A percentile compares a stretch with the other conserved stretches of the same genome.
phyloP scores from a whole-genome alignment of 2,113 vertebrate genomes.

The Anoura caudifer region DNA sequence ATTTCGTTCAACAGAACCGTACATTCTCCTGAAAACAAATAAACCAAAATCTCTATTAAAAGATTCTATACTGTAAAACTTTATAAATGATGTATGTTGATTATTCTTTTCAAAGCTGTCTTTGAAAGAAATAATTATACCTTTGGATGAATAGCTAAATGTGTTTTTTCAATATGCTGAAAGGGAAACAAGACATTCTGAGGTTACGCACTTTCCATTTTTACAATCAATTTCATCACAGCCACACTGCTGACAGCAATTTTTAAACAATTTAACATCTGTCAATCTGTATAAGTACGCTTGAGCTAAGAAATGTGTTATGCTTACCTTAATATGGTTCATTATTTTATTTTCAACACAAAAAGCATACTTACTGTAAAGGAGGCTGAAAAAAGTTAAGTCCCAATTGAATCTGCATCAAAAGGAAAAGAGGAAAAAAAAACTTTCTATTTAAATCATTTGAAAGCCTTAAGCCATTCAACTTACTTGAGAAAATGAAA shows the following conservation, averaged over 20 bases:
- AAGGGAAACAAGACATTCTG: slow-evolving; percentile 26
- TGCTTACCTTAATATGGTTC: not conserved
- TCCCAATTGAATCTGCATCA: slow-evolving; percentile 39
- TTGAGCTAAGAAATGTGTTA: not conserved
- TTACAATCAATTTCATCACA: slow-evolving; percentile 19
- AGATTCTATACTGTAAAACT: not conserved
- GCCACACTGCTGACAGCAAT: not conserved
- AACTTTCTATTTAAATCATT: slow-evolving; percentile 41
- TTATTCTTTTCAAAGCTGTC: slow-evolving; percentile 37
- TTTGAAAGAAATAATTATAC: slow-evolving; percentile 34
- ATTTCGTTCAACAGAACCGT: slow-evolving; percentile 8
- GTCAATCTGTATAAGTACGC: slow-evolving; percentile 32
- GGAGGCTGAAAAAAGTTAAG: slow-evolving; percentile 32
- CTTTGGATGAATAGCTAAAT: not conserved
- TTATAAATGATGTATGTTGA: not conserved
- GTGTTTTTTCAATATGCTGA: not conserved
- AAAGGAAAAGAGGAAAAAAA: not conserved
- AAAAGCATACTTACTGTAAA: slow-evolving; percentile 44
- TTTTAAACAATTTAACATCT: slow-evolving; percentile 34
- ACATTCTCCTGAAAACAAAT: slow-evolving; percentile 23
- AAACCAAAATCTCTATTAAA: slow-evolving; percentile 12
- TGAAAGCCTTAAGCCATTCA: slow-evolving; percentile 50
- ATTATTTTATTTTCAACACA: slow-evolving; percentile 26
- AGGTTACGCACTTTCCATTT: not conserved
- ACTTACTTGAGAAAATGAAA: slow-evolving; percentile 18